Conservation (phyloP, 37 sponge, comb jelly and placozoan genomes). For the Crambe crambe region DNA sequence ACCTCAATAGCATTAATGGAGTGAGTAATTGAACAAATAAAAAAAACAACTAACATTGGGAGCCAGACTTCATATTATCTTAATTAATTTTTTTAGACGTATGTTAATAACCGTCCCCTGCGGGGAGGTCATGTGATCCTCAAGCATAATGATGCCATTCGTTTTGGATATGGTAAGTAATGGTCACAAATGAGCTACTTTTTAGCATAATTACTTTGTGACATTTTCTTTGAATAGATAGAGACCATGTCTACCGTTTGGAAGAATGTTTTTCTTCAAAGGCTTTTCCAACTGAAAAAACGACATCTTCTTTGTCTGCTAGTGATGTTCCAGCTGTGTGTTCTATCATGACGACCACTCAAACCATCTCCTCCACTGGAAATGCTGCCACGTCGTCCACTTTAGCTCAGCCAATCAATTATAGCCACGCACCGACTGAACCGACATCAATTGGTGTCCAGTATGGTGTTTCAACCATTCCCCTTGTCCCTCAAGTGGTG, state of each 20-base stretch:
- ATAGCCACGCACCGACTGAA: too few species aligned
- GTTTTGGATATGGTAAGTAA: conserved; percentile 45
- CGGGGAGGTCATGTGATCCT: conserved; percentile 1
- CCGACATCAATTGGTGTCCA: not conserved
- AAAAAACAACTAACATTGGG: not conserved
- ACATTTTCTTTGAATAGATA: conserved; percentile 7
- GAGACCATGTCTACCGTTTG: conserved; percentile 30
- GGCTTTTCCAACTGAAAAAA: not conserved
- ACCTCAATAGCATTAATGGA: conserved; percentile 55
- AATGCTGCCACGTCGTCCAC: too few species aligned
- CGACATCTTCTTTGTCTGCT: not conserved
- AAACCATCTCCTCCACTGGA: not conserved
- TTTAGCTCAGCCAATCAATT: too few species aligned
- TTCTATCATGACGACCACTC: not conserved
- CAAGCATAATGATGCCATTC: conserved; percentile 26
- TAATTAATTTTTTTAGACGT: conserved; percentile 20
- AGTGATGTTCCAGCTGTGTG: not conserved
- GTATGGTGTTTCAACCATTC: not conserved
- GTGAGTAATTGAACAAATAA: conserved; percentile 9
- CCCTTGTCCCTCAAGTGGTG: too few species aligned
- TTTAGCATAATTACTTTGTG: not conserved
- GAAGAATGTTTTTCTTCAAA: conserved; percentile 14
- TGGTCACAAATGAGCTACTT: not conserved
- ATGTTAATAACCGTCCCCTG: conserved; percentile 36
- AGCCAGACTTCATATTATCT: not conserved